Evolutionary conservation across 2,888 invertebrate species (phyloP), one percentile per base, ranked within the genome.

Genomic region (Sinotaia quadrata): DNA sequence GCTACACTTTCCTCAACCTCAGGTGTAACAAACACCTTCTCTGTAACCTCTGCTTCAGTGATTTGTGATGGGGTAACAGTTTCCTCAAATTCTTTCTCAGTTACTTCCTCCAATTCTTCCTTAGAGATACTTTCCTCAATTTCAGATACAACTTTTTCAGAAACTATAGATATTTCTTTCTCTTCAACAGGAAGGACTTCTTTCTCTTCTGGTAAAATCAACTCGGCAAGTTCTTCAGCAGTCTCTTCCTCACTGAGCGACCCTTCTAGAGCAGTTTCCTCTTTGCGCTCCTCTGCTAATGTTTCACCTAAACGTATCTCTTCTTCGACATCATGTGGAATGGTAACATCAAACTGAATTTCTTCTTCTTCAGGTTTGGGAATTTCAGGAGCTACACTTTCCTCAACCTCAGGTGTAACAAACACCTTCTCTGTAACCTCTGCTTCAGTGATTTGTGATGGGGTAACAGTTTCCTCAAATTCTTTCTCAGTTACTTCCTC

Each of bases 321-420:
- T n/a, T n/a, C n/a, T n/a, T n/a, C n/a, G n/a, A n/a, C n/a, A n/a
- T n/a, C n/a, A n/a, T n/a, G n/a, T n/a, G n/a, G n/a, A n/a, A n/a
- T n/a, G n/a, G n/a, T n/a, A n/a, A n/a, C 52, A 4, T 7, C 52
- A 52, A 27, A 10, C 21, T 52, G 27, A 29, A 33, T 34, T 21
- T 66, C 57, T 44, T 57, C 21, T 57, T 44, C 21, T 21, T 52
- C 47, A 21, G 57, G 15, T 36, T 52, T 66, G 7, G 67, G 54
- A 34, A 69, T 31, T n/a, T 63, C 60, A 92, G 91, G 92, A 87
- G 78, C 93, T 92, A 4, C 58, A 66, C 80, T 78, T 72, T 82
- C 81, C 63, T 79, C 73, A 67, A 78, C 77, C 70, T 81, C 81
- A 60, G 70, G 67, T 47, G 75, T 74, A 57, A 68, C 54, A 27